Evolutionary conservation across 1,140 invertebrate genomes (phyloP), one percentile per base, ranked within the genome.

Genomic region (Carcinoscorpius rotundicauda): DNA sequence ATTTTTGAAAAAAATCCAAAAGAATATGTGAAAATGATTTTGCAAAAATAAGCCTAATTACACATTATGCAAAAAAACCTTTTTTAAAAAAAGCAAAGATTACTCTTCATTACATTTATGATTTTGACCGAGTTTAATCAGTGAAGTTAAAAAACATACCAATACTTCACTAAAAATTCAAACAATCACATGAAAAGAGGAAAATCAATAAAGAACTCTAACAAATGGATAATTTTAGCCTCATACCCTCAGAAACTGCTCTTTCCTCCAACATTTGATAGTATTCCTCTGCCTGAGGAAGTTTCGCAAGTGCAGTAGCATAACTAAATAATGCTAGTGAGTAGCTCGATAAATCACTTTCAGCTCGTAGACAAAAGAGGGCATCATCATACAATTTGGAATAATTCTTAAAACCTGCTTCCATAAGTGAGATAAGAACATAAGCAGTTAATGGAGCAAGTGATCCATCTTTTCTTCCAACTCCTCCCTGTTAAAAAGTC

Each of bases 381-480:
- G 83, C 80, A 71, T 82, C 82, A 0, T 75, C 74, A 6, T 81
- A 73, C 3, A 79, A 69, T 5, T 76, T 71, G 1, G 75, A 69
- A 4, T 6, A 11, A 10, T 58, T 53, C 0, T 65, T 51, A 51
- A 73, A 75, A 4, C 78, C 77, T 48, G 82, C 82, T 69, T 87
- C 84, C 3, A 86, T 68, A 4, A 87, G 77, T 1, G 85, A 80
- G 3, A 85, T 81, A 3, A 86, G 70, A 51, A 87, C 83, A 72
- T 86, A 87, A 0, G 86, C 85, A 0, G 86, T 86, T 8, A 87
- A 73, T 0, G 83, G 60, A 10, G 69, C 82, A 0, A 82, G 75
- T 49, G 77, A 81, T 3, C 82, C 79, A 48, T 86, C 84, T 4
- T 82, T 72, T 5, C 73, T 75, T 60, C 82, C 78, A 3, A 87